Conservation (phyloP, 2,888 invertebrate species). For the Muschampia plurimacula region DNA sequence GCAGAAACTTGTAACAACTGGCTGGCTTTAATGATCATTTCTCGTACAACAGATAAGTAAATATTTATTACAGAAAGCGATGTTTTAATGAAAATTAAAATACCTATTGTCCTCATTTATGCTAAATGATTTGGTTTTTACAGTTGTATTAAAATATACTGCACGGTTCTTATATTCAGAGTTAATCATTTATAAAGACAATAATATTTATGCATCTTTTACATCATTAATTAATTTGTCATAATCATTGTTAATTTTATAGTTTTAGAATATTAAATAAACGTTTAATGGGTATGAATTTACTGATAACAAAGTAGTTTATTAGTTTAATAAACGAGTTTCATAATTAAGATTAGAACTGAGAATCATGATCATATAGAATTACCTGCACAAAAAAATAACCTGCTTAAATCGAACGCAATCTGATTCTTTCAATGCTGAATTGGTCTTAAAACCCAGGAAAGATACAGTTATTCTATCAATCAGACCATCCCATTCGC, state of each 20-base stretch:
- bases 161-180: too few relatives aligned
- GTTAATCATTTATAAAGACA: neutral
- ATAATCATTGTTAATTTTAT: neutral
- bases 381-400: neutral
- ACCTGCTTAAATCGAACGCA: constrained; percentile 8
- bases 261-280: neutral
- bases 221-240: too few relatives aligned
- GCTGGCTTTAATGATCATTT: neutral
- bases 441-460: constrained; percentile 50
- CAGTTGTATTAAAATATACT: too few relatives aligned
- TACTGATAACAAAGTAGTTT: neutral
- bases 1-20: constrained; percentile 63
- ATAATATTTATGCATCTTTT: neutral
- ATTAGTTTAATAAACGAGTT: neutral
- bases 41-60: neutral
- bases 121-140: too few relatives aligned
- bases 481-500: constrained; percentile 63
- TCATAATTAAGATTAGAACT: neutral
- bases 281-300: neutral
- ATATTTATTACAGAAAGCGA: neutral
- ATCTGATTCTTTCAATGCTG: constrained; percentile 10
- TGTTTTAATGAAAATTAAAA: neutral
- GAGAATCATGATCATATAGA: neutral
- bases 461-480: constrained; percentile 74
- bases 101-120: too few relatives aligned